Base-by-base conservation (phyloP, 2,113 vertebrate species). In the Procavia capensis region DNA sequence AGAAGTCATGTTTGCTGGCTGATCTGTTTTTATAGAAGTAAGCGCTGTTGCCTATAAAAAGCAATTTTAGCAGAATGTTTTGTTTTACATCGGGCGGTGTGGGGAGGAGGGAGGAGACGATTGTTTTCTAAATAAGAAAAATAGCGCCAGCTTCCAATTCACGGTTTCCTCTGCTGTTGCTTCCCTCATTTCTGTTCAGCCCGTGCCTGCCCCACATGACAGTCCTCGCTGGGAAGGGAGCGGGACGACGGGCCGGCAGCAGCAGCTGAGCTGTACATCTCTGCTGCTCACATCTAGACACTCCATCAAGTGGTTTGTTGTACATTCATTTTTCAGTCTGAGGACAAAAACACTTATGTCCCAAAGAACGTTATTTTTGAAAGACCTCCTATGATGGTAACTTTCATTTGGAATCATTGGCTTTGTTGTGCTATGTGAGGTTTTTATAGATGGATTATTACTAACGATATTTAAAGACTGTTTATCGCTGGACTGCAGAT, bases 181-280 rank as follows among this genome's bases (percentile, higher is more conserved):
- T 45, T 82, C 41, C 70, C 20, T 74, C 50, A 9, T 34, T 24
- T 9, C 39, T 34, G 9, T 39, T 29, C 17, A 43, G 91, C 64
- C 13, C 11, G 0, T 6, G 16, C 3, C 24, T 9, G 27, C 4
- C 7, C 0, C 0, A 34, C 4, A 0, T 0, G n/a, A 43, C 3
- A 41, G 45, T 75, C 31, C 82, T 81, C 34, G 64, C n/a, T 27
- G 41, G n/a, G 36, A 29, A 16, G 68, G 68, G 11, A 29, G 19
- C 4, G 34, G 25, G 29, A 84, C 57, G 54, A 86, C 39, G 5
- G 43, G 34, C 9, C 31, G 63, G 31, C 27, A 19, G 39, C 45
- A 27, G 22, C 57, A n/a, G 24, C 39, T 61, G 79, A 86, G 14
- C 29, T 22, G 63, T 47, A 36, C 79, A 66, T 87, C 43, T 11